These are phyloP conservation scores for Porphyrio hochstetteri DNA, from an alignment of 2,113 vertebrate genomes.

Conservation along the genomic window DNA sequence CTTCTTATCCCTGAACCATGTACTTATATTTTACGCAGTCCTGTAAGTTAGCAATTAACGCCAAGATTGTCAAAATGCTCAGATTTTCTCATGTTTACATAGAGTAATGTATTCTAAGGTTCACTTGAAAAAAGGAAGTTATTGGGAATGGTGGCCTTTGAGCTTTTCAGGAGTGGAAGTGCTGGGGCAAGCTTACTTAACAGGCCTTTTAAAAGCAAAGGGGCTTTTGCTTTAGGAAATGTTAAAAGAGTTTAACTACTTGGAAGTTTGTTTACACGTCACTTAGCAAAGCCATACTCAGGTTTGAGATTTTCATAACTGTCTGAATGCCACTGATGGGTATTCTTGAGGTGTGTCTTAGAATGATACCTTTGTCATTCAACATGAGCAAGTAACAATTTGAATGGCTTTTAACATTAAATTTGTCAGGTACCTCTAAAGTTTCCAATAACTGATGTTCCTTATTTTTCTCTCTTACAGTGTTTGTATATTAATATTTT, in stretches of 20 bases:
- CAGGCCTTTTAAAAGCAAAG: not conserved
- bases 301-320: not conserved
- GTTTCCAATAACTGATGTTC: not conserved
- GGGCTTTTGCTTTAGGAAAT: not conserved
- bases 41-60: constrained; percentile 80
- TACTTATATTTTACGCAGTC: constrained; percentile 87
- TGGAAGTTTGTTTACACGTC: not conserved
- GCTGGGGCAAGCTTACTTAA: not conserved
- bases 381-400: not conserved
- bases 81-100: not conserved
- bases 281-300: not conserved
- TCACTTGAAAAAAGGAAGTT: not conserved
- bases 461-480: constrained; percentile 66
- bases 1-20: constrained; percentile 77
- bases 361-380: not conserved
- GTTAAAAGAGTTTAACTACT: not conserved
- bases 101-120: not conserved
- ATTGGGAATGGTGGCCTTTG: not conserved
- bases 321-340: not conserved
- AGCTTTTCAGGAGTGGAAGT: not conserved
- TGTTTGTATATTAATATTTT: constrained; percentile 86
- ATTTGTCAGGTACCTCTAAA: not conserved
- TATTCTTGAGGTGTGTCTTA: not conserved
- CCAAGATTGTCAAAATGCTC: not conserved
- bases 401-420: not conserved